Base-by-base conservation (phyloP, 2,113 vertebrate genomes). In the Tichodroma muraria region DNA sequence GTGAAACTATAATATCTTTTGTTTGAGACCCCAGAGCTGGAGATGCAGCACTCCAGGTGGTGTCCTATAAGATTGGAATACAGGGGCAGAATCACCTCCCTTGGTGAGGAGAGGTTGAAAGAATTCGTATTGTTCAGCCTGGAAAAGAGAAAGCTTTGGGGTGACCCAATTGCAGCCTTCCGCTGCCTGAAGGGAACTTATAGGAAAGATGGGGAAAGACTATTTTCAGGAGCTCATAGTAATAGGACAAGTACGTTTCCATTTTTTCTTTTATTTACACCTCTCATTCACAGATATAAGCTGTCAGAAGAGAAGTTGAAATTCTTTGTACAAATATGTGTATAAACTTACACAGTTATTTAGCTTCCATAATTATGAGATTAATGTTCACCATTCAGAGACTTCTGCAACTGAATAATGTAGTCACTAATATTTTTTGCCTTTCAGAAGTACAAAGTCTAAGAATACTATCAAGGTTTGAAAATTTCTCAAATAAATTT, bases 101-200 rank as follows among this genome's bases (percentile, higher is more conserved):
- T 52, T 0, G 0, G 5, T 31, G 25, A 52, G 21, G 10, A 47
- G 25, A 30, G 5, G 10, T 2, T 71, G 23, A 31, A 53, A 44
- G 33, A 52, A 44, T 2, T 22, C 8, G 10, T 23, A 53, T 45
- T 61, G 6, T 11, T 61, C 28, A 61, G 10, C 6, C 30, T 47
- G 49, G 49, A 47, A 70, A 63, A 54, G 11, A 70, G 8, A 25
- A 54, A 9, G 20, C 4, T 63, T 79, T 10, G 6, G 7, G 14
- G 9, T 35, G 16, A 47, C 10, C 13, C 30, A 54, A 61, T n/a
- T 47, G 13, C n/a, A 54, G 30, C 24, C 15, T 63, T 47, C 15
- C 4, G 4, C 8, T 24, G 11, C 5, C 16, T 25, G 30, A 54
- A 71, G 40, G 6, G 16, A 54, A 9, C 7, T n/a, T 25, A 14